phyloP scores from a whole-genome alignment of 2,113 vertebrate species.

The Perca flavescens region DNA sequence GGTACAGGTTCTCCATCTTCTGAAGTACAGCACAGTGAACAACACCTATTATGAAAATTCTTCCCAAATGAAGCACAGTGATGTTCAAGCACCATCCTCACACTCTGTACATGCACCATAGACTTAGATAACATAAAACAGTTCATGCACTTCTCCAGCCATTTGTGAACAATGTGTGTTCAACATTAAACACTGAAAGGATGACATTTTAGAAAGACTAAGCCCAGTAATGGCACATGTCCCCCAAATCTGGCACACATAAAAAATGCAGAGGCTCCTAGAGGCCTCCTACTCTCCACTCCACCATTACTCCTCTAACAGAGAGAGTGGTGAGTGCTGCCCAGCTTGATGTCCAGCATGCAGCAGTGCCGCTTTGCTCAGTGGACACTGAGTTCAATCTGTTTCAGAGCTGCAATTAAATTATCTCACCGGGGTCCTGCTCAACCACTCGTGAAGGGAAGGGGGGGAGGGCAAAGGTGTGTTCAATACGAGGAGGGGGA shows the following conservation, averaged over 20 bases:
- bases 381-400: constrained; percentile 86
- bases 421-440: constrained; percentile 81
- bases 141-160: constrained; percentile 24
- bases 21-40: constrained; percentile 36
- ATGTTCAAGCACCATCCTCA: constrained; percentile 27
- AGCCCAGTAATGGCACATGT: constrained; percentile 76
- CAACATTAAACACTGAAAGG: constrained; percentile 50
- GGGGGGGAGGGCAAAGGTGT: constrained; percentile 57
- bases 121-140: constrained; percentile 20
- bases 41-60: constrained; percentile 40
- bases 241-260: constrained; percentile 88
- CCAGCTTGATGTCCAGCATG: constrained; percentile 79
- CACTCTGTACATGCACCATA: constrained; percentile 4
- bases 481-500: constrained; percentile 42
- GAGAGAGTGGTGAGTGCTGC: constrained; percentile 75
- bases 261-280: constrained; percentile 90
- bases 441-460: constrained; percentile 76
- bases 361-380: constrained; percentile 73
- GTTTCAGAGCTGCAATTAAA: constrained; percentile 86
- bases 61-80: constrained; percentile 32
- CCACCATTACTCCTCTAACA: constrained; percentile 65
- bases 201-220: constrained; percentile 77
- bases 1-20: constrained; percentile 44
- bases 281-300: constrained; percentile 69
- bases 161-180: constrained; percentile 50